A percentile compares a stretch with the other conserved stretches of the same genome.
phyloP scores from a whole-genome alignment of 2,888 invertebrate species.

The Apamea monoglypha region DNA sequence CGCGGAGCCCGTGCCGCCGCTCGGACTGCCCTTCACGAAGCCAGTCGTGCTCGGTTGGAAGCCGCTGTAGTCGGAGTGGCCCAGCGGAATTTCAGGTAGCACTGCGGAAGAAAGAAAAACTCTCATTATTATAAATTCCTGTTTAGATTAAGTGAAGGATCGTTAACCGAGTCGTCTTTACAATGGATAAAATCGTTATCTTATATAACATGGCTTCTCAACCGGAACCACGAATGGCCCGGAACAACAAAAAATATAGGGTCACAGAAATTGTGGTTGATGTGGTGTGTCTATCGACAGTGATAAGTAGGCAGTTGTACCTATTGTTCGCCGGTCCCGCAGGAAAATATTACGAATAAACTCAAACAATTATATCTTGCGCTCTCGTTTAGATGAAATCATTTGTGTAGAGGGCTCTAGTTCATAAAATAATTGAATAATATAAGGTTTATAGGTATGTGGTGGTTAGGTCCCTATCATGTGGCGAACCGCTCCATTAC shows the following conservation, averaged over 20 bases:
- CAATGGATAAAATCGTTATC: not conserved
- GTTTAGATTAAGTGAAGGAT: not conserved
- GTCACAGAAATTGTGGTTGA: slow-evolving; percentile 9
- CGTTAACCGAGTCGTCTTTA: too few species aligned
- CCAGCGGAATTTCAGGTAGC: slow-evolving; percentile 89
- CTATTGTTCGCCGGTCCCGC: slow-evolving; percentile 1
- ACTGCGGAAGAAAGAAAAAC: slow-evolving; percentile 76
- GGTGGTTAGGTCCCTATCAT: slow-evolving; percentile 70
- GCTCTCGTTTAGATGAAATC: slow-evolving; percentile 29
- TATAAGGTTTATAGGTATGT: slow-evolving; percentile 59
- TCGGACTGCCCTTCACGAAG: slow-evolving; percentile 84
- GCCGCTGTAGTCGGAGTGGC: slow-evolving; percentile 84
- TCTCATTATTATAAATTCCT: slow-evolving; percentile 14
- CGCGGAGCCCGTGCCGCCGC: slow-evolving; percentile 78
- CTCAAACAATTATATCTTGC: slow-evolving; percentile 21
- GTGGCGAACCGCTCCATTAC: slow-evolving; percentile 80
- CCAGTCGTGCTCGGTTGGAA: slow-evolving; percentile 82
- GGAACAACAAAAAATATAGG: not conserved
- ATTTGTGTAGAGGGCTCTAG: slow-evolving; percentile 42
- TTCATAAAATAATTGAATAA: slow-evolving; percentile 53
- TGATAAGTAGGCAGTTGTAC: not conserved
- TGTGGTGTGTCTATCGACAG: not conserved
- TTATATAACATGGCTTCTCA: not conserved
- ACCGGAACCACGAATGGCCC: not conserved
- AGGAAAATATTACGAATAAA: slow-evolving; percentile 21